phyloP scores from a whole-genome alignment of 1,140 invertebrate genomes.

The Rhopalosiphum padi region DNA sequence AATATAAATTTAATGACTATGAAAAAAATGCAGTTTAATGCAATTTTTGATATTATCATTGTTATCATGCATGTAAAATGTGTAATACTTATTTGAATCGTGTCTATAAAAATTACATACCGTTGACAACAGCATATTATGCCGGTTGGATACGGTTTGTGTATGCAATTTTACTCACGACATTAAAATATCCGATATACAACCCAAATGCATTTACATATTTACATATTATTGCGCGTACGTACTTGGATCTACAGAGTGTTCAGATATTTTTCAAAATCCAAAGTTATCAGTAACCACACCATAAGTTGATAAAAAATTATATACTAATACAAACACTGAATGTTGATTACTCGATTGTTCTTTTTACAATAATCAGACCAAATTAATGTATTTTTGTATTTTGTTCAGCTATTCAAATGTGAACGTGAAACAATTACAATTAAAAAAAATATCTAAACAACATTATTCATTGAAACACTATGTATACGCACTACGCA shows the following conservation, averaged over 20 bases:
- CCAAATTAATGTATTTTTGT: background rate
- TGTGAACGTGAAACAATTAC: background rate
- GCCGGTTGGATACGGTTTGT: background rate
- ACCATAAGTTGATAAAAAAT: background rate
- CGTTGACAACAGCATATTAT: background rate
- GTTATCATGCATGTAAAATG: background rate
- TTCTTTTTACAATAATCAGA: background rate
- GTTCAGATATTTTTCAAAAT: background rate
- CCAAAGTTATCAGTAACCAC: background rate
- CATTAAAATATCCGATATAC: constrained; percentile 41
- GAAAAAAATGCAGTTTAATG: background rate
- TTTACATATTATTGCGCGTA: constrained; percentile 1
- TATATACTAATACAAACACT: too few relatives aligned
- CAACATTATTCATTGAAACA: background rate
- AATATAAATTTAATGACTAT: background rate
- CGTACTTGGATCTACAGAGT: background rate
- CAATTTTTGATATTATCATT: background rate
- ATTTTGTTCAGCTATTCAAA: background rate
- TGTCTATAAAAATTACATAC: background rate
- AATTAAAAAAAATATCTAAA: background rate
- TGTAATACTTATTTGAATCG: constrained; percentile 34
- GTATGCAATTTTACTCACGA: constrained; percentile 36
- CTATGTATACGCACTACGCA: background rate
- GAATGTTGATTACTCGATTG: too few relatives aligned
- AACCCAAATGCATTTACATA: constrained; percentile 52